phyloP scores from a whole-genome alignment of 2,797 vertebrate genomes.

The Brotula barbata region DNA sequence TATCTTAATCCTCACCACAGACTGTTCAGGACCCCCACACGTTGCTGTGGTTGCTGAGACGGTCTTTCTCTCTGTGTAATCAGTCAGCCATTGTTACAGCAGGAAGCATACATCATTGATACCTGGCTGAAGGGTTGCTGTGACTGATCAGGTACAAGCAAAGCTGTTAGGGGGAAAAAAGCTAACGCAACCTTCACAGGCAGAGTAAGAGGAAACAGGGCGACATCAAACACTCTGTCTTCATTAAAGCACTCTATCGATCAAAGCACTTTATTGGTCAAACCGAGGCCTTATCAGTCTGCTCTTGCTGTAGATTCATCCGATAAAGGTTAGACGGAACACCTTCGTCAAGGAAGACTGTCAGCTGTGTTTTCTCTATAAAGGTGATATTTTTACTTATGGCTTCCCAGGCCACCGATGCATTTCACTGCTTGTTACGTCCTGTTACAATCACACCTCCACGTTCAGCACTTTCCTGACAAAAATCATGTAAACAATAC shows the following conservation, averaged over 20 bases:
- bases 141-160: not conserved
- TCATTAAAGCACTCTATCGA: constrained; percentile 37
- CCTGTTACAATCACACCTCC: constrained; percentile 20
- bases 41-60: too few relatives aligned
- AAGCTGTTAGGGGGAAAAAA: not conserved
- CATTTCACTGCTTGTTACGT: not conserved
- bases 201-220: constrained; percentile 7
- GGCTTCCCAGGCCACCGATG: not conserved
- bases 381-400: constrained; percentile 19
- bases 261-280: constrained; percentile 40
- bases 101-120: not conserved
- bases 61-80: not conserved
- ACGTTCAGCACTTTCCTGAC: not conserved
- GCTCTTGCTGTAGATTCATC: constrained; percentile 2
- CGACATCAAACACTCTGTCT: constrained; percentile 19
- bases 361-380: not conserved
- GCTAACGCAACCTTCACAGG: constrained; percentile 9
- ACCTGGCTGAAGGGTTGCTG: not conserved
- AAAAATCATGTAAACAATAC: not conserved
- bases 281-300: constrained; percentile 4
- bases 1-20: too few relatives aligned
- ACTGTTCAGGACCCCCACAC: too few relatives aligned
- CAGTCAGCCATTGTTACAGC: not conserved
- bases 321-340: constrained; percentile 10
- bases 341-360: not conserved